Conservation (phyloP, 2,113 vertebrate genomes). For the Zosterops hypoxanthus region DNA sequence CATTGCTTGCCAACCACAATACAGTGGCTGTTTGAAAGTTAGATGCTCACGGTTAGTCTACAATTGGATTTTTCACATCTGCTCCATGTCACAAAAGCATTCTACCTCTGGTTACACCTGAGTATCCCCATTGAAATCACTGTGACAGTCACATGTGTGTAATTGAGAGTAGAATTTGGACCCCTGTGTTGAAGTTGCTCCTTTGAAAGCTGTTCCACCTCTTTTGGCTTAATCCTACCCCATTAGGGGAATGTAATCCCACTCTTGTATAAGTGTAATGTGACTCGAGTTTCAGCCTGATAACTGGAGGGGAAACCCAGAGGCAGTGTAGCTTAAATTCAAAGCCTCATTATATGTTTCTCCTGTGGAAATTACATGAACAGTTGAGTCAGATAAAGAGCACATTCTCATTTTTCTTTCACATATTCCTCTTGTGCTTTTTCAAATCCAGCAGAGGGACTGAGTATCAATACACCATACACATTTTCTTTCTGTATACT, state of each 20-base stretch:
- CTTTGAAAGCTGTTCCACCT: conserved; percentile 61
- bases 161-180: conserved; percentile 64
- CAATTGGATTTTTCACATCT: conserved; percentile 26
- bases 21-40: not conserved
- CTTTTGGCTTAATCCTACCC: conserved; percentile 56
- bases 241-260: conserved; percentile 57
- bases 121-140: conserved; percentile 44
- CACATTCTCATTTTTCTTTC: conserved; percentile 42
- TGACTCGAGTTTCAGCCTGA: conserved; percentile 37
- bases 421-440: not conserved
- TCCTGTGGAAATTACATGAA: conserved; percentile 57
- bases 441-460: not conserved
- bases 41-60: not conserved
- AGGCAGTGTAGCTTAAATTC: conserved; percentile 46
- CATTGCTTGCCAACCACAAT: not conserved
- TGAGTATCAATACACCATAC: not conserved
- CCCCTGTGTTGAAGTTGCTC: conserved; percentile 58
- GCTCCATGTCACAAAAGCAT: not conserved
- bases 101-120: conserved; percentile 36
- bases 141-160: conserved; percentile 35
- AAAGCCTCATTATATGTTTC: conserved; percentile 43
- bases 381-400: conserved; percentile 54
- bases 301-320: not conserved
- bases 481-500: not conserved
- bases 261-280: conserved; percentile 57